phyloP scores from a whole-genome alignment of 1,140 invertebrate species.

The Macrotrachela quadricornifera region DNA sequence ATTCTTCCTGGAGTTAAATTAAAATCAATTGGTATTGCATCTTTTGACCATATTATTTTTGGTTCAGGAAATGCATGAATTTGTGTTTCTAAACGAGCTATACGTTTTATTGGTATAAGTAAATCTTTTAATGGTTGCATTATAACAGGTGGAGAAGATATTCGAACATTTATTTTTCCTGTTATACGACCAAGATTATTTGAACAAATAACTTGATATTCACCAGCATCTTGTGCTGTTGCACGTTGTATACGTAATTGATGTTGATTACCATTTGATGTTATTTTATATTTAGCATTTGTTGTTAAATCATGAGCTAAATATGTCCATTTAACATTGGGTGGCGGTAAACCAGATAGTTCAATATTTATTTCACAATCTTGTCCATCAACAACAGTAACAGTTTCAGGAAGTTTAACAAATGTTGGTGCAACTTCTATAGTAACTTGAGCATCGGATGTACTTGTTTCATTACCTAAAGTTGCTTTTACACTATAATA shows the following conservation, averaged over 20 bases:
- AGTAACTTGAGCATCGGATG: too few species aligned
- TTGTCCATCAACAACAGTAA: too few species aligned
- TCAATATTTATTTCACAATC: not conserved
- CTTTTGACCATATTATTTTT: constrained; percentile 21
- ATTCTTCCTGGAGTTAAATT: not conserved
- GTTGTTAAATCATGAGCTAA: not conserved
- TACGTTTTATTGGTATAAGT: too few species aligned
- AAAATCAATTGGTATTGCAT: not conserved
- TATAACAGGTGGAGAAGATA: too few species aligned
- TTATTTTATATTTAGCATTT: not conserved
- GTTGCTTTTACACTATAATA: constrained; percentile 53
- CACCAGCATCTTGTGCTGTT: constrained; percentile 52
- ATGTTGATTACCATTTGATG: not conserved
- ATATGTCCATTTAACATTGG: constrained; percentile 5
- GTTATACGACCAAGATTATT: constrained; percentile 49
- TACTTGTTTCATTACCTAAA: too few species aligned
- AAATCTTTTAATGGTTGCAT: too few species aligned
- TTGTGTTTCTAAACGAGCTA: not conserved
- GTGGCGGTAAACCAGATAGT: constrained; percentile 6
- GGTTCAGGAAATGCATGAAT: constrained; percentile 16
- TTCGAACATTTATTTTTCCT: too few species aligned
- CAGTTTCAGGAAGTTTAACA: too few species aligned
- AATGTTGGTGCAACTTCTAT: too few species aligned
- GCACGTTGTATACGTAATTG: constrained; percentile 24
- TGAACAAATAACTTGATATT: constrained; percentile 53